A percentile compares a stretch with the other conserved stretches of the same genome.
Conservation (phyloP, 2,888 invertebrate species). For the Hedychridium roseum region DNA sequence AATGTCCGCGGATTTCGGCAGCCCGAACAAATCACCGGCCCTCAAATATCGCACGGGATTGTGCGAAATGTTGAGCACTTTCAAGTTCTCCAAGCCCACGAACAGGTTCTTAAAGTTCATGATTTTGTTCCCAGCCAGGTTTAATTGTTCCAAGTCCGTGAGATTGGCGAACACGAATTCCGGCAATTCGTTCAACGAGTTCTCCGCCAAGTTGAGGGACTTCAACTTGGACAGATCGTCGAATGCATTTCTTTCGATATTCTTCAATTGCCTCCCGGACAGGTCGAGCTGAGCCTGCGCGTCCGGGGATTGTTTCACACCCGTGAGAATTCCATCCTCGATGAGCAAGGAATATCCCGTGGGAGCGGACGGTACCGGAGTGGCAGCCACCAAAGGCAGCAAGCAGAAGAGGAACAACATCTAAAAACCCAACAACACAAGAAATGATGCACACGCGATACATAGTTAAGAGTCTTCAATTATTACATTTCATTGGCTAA, state of each 20-base stretch:
- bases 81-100: constrained; percentile 40
- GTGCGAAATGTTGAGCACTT: constrained; percentile 37
- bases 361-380: constrained; percentile 1
- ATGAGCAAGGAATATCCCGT: constrained; percentile 27
- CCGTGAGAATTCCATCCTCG: constrained; percentile 26
- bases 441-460: too few species aligned
- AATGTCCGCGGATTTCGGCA: constrained; percentile 33
- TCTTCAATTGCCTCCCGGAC: constrained; percentile 26
- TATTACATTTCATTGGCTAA: too few species aligned
- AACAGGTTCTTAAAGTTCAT: constrained; percentile 32
- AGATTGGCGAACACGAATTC: constrained; percentile 41
- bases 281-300: constrained; percentile 26
- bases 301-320: constrained; percentile 13
- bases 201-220: constrained; percentile 36
- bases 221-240: constrained; percentile 27
- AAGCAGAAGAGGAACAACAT: too few species aligned
- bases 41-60: constrained; percentile 38
- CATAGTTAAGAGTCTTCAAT: too few species aligned
- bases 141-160: constrained; percentile 34
- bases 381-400: constrained; percentile 25
- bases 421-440: too few species aligned
- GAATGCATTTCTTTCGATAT: constrained; percentile 34
- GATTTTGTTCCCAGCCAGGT: constrained; percentile 39
- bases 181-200: constrained; percentile 34
- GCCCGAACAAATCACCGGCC: constrained; percentile 39